These are phyloP conservation scores for Sialis lutaria DNA, from an alignment of 2,888 invertebrate species.

Conservation along the genomic window DNA sequence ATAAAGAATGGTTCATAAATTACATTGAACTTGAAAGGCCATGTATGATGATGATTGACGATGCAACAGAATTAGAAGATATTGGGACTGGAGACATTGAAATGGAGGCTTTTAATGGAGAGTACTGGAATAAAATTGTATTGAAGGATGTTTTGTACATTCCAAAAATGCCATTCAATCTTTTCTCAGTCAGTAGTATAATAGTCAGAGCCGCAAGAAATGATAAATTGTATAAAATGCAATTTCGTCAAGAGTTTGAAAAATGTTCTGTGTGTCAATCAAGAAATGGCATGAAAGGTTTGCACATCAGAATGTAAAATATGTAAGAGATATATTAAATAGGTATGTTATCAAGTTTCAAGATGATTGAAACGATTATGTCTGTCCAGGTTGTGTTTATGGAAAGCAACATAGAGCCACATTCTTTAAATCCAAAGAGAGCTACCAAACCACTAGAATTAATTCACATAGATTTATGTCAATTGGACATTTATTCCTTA, in stretches of 20 bases:
- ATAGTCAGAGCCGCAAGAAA: conserved; percentile 10
- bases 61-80: conserved; percentile 13
- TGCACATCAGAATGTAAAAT: conserved; percentile 14
- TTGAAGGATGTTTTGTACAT: conserved; percentile 2
- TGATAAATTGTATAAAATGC: conserved; percentile 11
- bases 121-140: conserved; percentile 9
- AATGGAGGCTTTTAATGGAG: conserved; percentile 13
- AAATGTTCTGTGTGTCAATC: conserved; percentile 9
- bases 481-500: conserved; percentile 13
- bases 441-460: conserved; percentile 11
- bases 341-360: conserved; percentile 9
- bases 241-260: conserved; percentile 10
- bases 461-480: conserved; percentile 15
- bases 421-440: conserved; percentile 12
- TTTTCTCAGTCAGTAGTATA: conserved; percentile 11
- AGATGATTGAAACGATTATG: conserved; percentile 13
- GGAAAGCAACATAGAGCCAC: conserved; percentile 14
- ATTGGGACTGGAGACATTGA: conserved; percentile 13
- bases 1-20: conserved; percentile 1
- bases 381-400: conserved; percentile 12
- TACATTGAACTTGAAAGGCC: conserved; percentile 7
- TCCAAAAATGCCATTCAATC: conserved; percentile 8
- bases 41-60: conserved; percentile 9
- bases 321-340: conserved; percentile 11
- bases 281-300: conserved; percentile 15